phyloP scores from a whole-genome alignment of 30 jellyfish, hydroid and myxozoan genomes.

The Pelagia noctiluca region DNA sequence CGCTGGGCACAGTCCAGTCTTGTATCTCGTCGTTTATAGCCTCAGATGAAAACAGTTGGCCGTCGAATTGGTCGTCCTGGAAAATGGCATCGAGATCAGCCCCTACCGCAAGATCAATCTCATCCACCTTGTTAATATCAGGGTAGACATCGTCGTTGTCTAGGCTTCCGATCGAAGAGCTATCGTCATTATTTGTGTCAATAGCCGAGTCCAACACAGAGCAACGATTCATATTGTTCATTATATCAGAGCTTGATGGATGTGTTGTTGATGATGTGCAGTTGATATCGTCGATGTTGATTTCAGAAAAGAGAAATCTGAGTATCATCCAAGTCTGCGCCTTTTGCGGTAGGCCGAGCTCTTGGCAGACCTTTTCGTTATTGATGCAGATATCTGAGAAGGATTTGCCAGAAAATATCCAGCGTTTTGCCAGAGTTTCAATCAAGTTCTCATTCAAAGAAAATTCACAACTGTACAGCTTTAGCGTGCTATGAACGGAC shows the following conservation, averaged over 20 bases:
- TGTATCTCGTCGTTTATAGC: conserved; percentile 64
- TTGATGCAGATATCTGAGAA: conserved; percentile 58
- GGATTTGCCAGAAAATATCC: conserved; percentile 46
- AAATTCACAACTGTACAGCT: conserved; percentile 37
- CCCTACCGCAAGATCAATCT: conserved; percentile 70
- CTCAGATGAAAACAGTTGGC: conserved; percentile 74
- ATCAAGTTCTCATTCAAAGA: conserved; percentile 39
- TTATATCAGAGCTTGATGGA: conserved; percentile 36
- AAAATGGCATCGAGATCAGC: conserved; percentile 91
- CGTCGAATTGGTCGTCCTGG: conserved; percentile 90
- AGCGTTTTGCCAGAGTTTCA: conserved; percentile 38
- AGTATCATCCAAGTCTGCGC: conserved; percentile 90
- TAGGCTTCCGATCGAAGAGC: conserved; percentile 28
- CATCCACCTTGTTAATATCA: conserved; percentile 45
- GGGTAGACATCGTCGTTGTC: conserved; percentile 64
- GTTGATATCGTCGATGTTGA: conserved; percentile 15
- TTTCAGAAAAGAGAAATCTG: conserved; percentile 51
- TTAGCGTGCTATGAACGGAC: conserved; percentile 79
- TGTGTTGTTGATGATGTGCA: conserved; percentile 20
- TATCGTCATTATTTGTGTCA: conserved; percentile 21
- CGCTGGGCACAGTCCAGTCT: conserved; percentile 84
- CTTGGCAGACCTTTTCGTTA: conserved; percentile 73
- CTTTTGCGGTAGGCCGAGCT: conserved; percentile 62
- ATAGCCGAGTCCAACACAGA: conserved; percentile 46
- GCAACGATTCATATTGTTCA: conserved; percentile 30